phyloP scores from a whole-genome alignment of 2,797 vertebrate species.

The Phataginus tetradactyla region DNA sequence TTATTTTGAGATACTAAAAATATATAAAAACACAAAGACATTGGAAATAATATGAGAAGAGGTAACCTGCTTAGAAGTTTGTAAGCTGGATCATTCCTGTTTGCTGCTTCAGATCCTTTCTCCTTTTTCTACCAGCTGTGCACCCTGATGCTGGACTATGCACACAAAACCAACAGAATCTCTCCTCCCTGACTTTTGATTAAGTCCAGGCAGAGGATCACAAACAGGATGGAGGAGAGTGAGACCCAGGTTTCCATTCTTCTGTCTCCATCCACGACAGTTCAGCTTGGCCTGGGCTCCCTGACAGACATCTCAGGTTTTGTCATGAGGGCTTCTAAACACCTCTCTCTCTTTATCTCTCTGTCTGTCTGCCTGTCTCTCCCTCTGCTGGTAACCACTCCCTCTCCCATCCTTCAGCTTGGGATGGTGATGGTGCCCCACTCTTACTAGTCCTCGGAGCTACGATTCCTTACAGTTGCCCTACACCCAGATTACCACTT shows the following conservation, averaged over 20 bases:
- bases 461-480: background rate
- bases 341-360: background rate
- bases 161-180: background rate
- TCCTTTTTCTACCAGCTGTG: background rate
- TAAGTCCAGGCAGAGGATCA: background rate
- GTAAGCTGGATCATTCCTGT: background rate
- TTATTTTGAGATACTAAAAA: background rate
- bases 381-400: background rate
- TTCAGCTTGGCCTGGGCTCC: accelerated
- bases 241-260: background rate
- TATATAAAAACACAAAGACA: background rate
- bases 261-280: background rate
- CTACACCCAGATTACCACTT: background rate
- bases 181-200: background rate
- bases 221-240: background rate
- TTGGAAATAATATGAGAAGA: background rate
- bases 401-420: background rate
- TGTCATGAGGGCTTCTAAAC: background rate
- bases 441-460: background rate
- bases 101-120: background rate
- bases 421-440: background rate
- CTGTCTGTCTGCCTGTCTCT: background rate
- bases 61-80: background rate
- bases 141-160: accelerated
- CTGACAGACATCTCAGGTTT: background rate